Conservation (phyloP, 2,888 invertebrate species). For the Cantharis lateralis region DNA sequence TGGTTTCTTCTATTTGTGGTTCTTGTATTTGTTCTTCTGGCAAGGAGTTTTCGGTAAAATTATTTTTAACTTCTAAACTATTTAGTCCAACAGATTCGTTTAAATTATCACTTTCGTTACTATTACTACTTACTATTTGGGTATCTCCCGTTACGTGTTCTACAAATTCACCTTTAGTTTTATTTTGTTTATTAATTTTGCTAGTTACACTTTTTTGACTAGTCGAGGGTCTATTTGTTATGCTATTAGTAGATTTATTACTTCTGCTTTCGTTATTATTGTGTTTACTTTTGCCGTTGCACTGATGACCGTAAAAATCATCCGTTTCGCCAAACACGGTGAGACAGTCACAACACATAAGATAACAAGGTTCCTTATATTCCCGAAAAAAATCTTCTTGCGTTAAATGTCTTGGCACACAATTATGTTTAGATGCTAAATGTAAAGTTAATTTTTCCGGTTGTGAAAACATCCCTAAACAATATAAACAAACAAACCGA, state of each 20-base stretch:
- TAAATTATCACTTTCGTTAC: constrained; percentile 25
- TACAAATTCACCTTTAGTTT: constrained; percentile 19
- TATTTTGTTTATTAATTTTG: constrained; percentile 15
- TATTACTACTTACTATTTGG: constrained; percentile 6
- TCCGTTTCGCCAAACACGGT: constrained; percentile 77
- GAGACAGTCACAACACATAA: constrained; percentile 82
- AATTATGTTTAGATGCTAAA: constrained; percentile 76
- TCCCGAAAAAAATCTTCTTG: constrained; percentile 69
- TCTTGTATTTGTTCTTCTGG: not conserved
- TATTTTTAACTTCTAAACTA: constrained; percentile 37
- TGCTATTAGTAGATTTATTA: constrained; percentile 5
- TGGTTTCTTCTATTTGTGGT: constrained; percentile 8
- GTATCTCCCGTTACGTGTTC: constrained; percentile 49
- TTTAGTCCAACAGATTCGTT: constrained; percentile 34
- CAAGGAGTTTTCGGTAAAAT: constrained; percentile 8
- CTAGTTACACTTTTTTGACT: constrained; percentile 17
- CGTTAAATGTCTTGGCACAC: constrained; percentile 71
- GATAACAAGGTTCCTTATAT: constrained; percentile 71
- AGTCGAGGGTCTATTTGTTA: not conserved
- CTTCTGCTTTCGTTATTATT: constrained; percentile 10
- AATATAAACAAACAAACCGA: constrained; percentile 81
- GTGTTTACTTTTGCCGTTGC: constrained; percentile 48
- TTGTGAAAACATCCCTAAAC: constrained; percentile 80
- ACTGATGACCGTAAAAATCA: constrained; percentile 77
- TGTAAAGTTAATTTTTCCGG: constrained; percentile 80